Evolutionary conservation across 2,797 vertebrate species (phyloP).

Genomic region (Limnodromus scolopaceus): DNA sequence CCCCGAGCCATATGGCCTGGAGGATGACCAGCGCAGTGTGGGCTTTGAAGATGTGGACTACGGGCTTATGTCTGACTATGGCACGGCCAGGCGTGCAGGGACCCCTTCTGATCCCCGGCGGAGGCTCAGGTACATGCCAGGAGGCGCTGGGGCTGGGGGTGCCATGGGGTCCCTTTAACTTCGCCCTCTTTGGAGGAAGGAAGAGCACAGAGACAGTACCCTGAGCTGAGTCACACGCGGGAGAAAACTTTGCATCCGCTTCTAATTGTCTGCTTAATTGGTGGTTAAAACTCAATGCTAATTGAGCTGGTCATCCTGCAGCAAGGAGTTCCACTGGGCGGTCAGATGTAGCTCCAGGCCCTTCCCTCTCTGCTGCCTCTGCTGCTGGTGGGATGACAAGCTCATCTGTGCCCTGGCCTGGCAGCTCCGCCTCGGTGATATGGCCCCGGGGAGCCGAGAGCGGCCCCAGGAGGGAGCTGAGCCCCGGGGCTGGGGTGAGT

Average conservation of each 20-base stretch:
- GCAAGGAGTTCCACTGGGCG: background rate
- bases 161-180: background rate
- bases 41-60: constrained; percentile 93
- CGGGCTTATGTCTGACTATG: constrained; percentile 87
- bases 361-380: background rate
- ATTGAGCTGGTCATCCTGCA: background rate
- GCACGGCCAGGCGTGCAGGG: constrained; percentile 86
- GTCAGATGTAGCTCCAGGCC: background rate
- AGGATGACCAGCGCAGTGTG: constrained; percentile 93
- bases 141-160: accelerated
- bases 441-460: background rate
- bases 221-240: background rate
- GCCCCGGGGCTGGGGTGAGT: background rate
- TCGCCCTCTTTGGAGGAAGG: background rate
- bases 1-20: constrained; percentile 89
- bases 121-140: constrained; percentile 82
- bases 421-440: accelerated
- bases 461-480: background rate
- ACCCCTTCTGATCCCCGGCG: constrained; percentile 82
- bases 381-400: accelerated
- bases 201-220: accelerated
- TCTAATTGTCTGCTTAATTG: constrained; percentile 45
- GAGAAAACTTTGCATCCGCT: background rate
- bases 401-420: accelerated
- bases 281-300: background rate